These are phyloP conservation scores for Drusus annulatus DNA, from an alignment of 1,140 invertebrate species.

Conservation along the genomic window DNA sequence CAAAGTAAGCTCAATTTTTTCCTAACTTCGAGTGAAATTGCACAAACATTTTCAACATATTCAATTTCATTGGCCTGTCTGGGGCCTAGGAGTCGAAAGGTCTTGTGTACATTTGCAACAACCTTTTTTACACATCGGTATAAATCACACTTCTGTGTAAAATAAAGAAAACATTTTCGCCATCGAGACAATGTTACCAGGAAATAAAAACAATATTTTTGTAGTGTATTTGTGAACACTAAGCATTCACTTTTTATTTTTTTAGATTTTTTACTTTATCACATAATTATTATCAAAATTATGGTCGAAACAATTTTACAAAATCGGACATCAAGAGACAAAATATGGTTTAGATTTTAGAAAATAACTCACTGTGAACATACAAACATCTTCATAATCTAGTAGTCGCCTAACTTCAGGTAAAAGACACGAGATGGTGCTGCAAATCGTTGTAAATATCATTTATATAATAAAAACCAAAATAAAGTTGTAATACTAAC, in stretches of 20 bases:
- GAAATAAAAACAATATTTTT: slow-evolving; percentile 1
- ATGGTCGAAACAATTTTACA: slow-evolving; percentile 29
- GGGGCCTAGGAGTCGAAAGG: too few relatives aligned
- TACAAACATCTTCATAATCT: slow-evolving; percentile 19
- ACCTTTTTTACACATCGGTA: too few relatives aligned
- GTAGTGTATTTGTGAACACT: slow-evolving; percentile 29
- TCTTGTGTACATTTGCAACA: too few relatives aligned
- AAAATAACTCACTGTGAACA: slow-evolving; percentile 5
- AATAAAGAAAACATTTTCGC: too few relatives aligned
- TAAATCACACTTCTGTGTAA: too few relatives aligned
- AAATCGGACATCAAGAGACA: slow-evolving; percentile 29
- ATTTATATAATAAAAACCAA: background rate
- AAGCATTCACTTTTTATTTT: slow-evolving; percentile 26
- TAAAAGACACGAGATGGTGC: background rate
- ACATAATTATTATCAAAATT: slow-evolving; percentile 29
- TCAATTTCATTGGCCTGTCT: too few relatives aligned
- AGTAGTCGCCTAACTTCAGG: slow-evolving; percentile 2
- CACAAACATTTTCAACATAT: too few relatives aligned
- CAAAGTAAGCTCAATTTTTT: too few relatives aligned
- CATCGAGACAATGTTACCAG: too few relatives aligned
- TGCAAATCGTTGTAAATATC: background rate
- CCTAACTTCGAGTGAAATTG: too few relatives aligned
- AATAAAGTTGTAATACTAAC: background rate
- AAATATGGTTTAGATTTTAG: background rate
- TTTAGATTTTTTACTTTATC: slow-evolving; percentile 23